Evolutionary conservation across 2,888 invertebrate species (phyloP).

Genomic region (Zaprionus bogoriensis): DNA sequence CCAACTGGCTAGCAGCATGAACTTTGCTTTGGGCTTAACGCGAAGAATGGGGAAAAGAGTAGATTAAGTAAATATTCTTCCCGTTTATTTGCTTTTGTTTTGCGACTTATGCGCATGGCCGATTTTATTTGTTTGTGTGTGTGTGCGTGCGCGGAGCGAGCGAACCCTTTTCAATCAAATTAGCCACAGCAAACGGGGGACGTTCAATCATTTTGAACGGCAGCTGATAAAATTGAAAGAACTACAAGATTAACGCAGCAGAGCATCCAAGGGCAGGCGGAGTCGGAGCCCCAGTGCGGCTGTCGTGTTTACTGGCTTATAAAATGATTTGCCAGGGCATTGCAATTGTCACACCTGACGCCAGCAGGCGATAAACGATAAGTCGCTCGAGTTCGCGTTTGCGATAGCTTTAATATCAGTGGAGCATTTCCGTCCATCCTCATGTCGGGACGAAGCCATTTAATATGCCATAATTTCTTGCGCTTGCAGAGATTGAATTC

Average conservation of each 20-base stretch:
- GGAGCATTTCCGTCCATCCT: too few species aligned
- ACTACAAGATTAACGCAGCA: not conserved
- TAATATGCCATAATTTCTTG: not conserved
- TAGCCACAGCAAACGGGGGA: conserved; percentile 40
- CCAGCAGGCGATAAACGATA: not conserved
- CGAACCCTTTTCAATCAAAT: conserved; percentile 73
- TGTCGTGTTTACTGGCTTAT: conserved; percentile 4
- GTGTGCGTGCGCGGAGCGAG: not conserved
- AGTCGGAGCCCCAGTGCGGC: not conserved
- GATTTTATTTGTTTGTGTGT: conserved; percentile 57
- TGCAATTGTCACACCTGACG: not conserved
- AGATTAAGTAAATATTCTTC: conserved; percentile 21
- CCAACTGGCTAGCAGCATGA: conserved; percentile 5
- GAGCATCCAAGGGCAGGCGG: too few species aligned
- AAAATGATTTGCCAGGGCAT: not conserved
- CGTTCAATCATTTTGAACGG: conserved; percentile 55
- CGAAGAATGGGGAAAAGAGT: not conserved
- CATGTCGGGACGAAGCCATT: too few species aligned
- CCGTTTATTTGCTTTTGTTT: conserved; percentile 15
- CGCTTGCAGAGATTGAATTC: not conserved
- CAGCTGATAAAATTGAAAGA: conserved; percentile 26
- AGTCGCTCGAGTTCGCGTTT: too few species aligned
- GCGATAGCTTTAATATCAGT: too few species aligned
- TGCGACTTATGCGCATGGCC: conserved; percentile 44
- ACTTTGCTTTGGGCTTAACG: conserved; percentile 10